Percentiles rank a stretch among this genome's conserved stretches.
Evolutionary conservation across 2,113 vertebrate genomes (phyloP).

Genomic region (Daphoenositta chrysoptera): DNA sequence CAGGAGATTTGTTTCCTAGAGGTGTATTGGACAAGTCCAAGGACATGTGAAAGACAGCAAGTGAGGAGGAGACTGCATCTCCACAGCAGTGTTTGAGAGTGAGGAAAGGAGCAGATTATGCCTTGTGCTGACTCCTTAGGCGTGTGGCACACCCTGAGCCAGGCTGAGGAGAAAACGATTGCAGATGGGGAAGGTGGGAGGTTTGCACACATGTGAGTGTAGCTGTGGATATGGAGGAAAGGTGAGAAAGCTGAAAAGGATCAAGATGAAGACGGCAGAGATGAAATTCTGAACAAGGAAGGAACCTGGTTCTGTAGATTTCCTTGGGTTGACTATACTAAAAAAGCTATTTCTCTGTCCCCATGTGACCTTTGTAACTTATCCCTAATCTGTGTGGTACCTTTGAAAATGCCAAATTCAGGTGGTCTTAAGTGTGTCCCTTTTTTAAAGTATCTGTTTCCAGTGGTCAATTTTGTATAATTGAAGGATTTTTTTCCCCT

Average conservation of each 20-base stretch:
- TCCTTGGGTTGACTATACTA: not conserved
- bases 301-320: not conserved
- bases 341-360: not conserved
- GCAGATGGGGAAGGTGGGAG: not conserved
- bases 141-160: not conserved
- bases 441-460: not conserved
- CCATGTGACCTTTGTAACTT: not conserved
- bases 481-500: not conserved
- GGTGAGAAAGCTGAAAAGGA: not conserved
- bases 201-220: not conserved
- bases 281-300: not conserved
- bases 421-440: not conserved
- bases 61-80: not conserved
- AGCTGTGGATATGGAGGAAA: not conserved
- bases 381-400: not conserved
- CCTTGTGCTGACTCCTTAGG: not conserved
- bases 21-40: not conserved
- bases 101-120: not conserved
- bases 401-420: not conserved
- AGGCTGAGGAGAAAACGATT: not conserved
- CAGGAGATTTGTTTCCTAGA: not conserved
- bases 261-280: not conserved
- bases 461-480: not conserved
- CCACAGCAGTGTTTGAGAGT: not conserved
- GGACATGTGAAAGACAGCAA: fast-evolving